These are phyloP conservation scores for Oreochromis aureus DNA, from an alignment of 2,113 vertebrate species.

Conservation along the genomic window DNA sequence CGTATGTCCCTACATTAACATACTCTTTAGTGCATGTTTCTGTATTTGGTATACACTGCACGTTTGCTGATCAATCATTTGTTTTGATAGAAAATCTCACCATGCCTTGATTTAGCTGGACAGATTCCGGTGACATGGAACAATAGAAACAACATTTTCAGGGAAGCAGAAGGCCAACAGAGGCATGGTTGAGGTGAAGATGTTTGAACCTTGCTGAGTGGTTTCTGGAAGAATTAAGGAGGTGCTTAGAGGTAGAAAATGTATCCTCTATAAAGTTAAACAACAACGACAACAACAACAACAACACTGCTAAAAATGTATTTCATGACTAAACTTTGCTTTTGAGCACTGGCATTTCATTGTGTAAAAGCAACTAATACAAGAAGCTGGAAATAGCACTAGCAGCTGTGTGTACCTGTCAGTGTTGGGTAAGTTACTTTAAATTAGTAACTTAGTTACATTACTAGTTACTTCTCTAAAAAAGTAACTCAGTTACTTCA, in stretches of 20 bases:
- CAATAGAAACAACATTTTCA: conserved; percentile 75
- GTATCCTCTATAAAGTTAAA: conserved; percentile 12
- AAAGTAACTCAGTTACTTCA: too few species aligned
- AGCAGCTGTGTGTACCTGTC: neutral
- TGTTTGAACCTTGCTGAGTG: neutral
- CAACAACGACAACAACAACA: neutral
- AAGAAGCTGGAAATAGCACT: neutral
- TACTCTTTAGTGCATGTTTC: neutral
- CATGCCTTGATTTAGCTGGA: conserved; percentile 76
- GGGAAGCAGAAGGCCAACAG: conserved; percentile 50
- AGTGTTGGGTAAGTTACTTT: too few species aligned
- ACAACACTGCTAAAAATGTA: neutral
- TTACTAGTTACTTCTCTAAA: too few species aligned
- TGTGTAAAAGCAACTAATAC: neutral
- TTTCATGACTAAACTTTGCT: neutral
- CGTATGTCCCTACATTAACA: neutral
- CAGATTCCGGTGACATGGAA: conserved; percentile 72
- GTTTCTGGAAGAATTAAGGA: conserved; percentile 1
- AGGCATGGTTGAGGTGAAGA: conserved; percentile 4
- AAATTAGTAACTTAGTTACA: too few species aligned
- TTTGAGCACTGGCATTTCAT: neutral
- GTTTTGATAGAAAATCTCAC: conserved; percentile 81
- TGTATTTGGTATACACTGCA: neutral
- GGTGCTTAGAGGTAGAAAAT: conserved; percentile 22
- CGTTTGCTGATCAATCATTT: conserved; percentile 82